Evolutionary conservation across 2,113 vertebrate genomes (phyloP), one percentile per base, ranked within the genome.

Genomic region (Cyprichromis sp.): DNA sequence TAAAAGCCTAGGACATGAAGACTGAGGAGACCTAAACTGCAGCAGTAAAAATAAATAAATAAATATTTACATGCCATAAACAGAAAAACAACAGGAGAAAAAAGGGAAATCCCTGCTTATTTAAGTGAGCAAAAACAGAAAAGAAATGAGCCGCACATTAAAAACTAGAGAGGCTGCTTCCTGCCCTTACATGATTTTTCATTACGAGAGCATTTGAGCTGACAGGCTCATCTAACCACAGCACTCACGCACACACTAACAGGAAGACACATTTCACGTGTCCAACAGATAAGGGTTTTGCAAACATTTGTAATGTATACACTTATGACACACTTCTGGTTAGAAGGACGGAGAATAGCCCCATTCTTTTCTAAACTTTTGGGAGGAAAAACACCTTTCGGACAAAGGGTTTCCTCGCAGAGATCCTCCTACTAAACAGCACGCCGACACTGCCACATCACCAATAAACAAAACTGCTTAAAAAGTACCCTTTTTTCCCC

Each of bases 251-350:
- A 29, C 42, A 76, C 71, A 76, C 86, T 9, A 81, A 91, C 89
- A 91, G 92, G 92, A 95, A 94, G 84, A 76, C 9, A 9, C 8
- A 82, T 57, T 66, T 88, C 42, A 61, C 76, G 9, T 54, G 86
- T 78, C 81, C 38, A 47, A 81, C 66, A 90, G 91, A 93, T 93
- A 93, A 86, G 79, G 73, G 71, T 73, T 87, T 82, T 80, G 82
- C 78, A 79, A 61, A 90, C 81, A 52, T 80, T 90, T 13, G 52
- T 63, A 4, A 50, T 85, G 54, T 26, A 31, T 6, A 73, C 88
- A 80, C 16, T 14, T 34, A 80, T 87, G 85, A 86, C 85, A 87
- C 68, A 80, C 31, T 89, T 85, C 71, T 88, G 86, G 54, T 86
- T 19, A 66, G 29, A 52, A 66, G 16, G 9, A 21, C 4, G 4